Conservation (phyloP, 2,888 invertebrate species). For the Hyposoter dolosus region DNA sequence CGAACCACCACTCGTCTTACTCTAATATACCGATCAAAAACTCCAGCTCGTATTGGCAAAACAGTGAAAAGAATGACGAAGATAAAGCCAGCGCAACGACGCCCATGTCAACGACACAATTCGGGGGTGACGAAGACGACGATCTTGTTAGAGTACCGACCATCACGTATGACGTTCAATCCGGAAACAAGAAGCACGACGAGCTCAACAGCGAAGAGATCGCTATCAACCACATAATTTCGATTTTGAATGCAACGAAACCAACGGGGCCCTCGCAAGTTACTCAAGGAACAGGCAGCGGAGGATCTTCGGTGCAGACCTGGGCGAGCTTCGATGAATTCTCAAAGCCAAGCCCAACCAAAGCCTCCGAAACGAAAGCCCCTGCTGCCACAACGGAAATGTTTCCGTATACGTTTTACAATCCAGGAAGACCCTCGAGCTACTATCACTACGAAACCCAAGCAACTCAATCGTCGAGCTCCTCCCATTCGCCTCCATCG, state of each 20-base stretch:
- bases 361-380: constrained; percentile 50
- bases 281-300: constrained; percentile 54
- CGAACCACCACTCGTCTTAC: constrained; percentile 60
- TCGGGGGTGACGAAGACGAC: constrained; percentile 76
- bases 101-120: constrained; percentile 75
- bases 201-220: constrained; percentile 81
- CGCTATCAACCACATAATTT: constrained; percentile 85
- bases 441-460: constrained; percentile 80
- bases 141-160: constrained; percentile 83
- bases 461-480: constrained; percentile 69
- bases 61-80: constrained; percentile 77
- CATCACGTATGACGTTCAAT: constrained; percentile 79
- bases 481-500: constrained; percentile 47
- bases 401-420: constrained; percentile 79
- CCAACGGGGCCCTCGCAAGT: constrained; percentile 70
- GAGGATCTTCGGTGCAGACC: constrained; percentile 76
- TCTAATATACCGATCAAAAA: constrained; percentile 62
- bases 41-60: constrained; percentile 15
- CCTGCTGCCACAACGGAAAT: constrained; percentile 75
- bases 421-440: constrained; percentile 77
- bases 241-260: constrained; percentile 84
- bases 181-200: constrained; percentile 81
- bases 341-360: constrained; percentile 79
- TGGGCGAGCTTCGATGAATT: constrained; percentile 81
- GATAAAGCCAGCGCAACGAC: constrained; percentile 82